Conservation (phyloP, 2,888 invertebrate genomes). For the Heliconius ethilla region DNA sequence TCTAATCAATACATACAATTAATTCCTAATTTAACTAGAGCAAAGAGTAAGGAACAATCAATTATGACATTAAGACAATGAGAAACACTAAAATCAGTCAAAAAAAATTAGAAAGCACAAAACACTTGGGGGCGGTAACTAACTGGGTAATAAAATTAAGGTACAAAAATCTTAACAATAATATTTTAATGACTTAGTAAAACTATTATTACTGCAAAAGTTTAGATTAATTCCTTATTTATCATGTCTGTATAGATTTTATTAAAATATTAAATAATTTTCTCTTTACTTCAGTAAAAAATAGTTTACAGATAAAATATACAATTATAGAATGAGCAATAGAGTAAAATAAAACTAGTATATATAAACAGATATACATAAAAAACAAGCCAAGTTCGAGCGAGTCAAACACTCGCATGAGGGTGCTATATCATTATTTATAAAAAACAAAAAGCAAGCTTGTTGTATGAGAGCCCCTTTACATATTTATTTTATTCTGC, state of each 20-base stretch:
- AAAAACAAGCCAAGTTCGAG: neutral
- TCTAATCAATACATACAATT: conserved; percentile 29
- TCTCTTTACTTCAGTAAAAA: neutral
- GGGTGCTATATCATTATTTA: too few species aligned
- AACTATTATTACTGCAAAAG: conserved; percentile 27
- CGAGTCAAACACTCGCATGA: too few species aligned
- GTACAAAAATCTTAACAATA: conserved; percentile 21
- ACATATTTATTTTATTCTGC: too few species aligned
- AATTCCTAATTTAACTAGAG: conserved; percentile 26
- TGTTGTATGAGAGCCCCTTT: too few species aligned
- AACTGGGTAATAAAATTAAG: conserved; percentile 27
- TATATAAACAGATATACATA: neutral
- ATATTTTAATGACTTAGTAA: conserved; percentile 32
- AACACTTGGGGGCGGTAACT: conserved; percentile 24
- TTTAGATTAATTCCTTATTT: conserved; percentile 18
- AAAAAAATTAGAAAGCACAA: conserved; percentile 24
- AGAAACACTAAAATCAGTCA: conserved; percentile 32
- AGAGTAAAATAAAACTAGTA: conserved; percentile 11
- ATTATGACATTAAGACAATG: conserved; percentile 21
- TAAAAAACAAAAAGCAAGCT: too few species aligned
- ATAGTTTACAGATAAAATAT: conserved; percentile 20
- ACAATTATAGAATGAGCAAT: conserved; percentile 17
- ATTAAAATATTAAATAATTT: conserved; percentile 26
- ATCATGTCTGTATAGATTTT: conserved; percentile 19
- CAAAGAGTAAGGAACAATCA: conserved; percentile 29